Percentiles rank a stretch among this genome's conserved stretches.
These are phyloP conservation scores for Erannis defoliaria DNA, from an alignment of 2,888 invertebrate species.

Conservation along the genomic window DNA sequence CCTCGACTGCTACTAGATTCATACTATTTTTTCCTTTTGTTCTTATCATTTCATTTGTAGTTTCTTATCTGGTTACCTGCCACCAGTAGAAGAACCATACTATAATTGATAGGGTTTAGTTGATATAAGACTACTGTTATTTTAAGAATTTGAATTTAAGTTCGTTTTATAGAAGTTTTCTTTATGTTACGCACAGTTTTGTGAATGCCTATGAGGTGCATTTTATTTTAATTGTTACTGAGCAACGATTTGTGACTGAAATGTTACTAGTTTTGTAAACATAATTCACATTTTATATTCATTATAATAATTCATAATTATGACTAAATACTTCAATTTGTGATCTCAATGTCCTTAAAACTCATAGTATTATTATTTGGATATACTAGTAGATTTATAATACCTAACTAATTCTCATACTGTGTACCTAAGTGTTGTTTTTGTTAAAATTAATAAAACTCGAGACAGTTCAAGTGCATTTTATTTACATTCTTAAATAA, in stretches of 20 bases:
- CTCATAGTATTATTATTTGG: slow-evolving; percentile 12
- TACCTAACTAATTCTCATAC: slow-evolving; percentile 7
- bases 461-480: slow-evolving; percentile 5
- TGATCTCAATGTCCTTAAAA: slow-evolving; percentile 13
- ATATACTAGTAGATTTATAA: slow-evolving; percentile 12
- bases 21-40: slow-evolving; percentile 9
- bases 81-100: slow-evolving; percentile 9
- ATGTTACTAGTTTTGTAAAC: slow-evolving; percentile 14
- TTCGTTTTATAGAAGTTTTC: slow-evolving; percentile 7
- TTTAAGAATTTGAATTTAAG: slow-evolving; percentile 9
- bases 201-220: slow-evolving; percentile 12
- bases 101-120: slow-evolving; percentile 9
- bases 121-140: slow-evolving; percentile 10
- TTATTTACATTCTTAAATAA: slow-evolving; percentile 9
- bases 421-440: slow-evolving; percentile 8
- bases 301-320: slow-evolving; percentile 14
- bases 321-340: slow-evolving; percentile 13
- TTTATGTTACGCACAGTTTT: slow-evolving; percentile 11
- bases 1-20: slow-evolving; percentile 9
- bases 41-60: slow-evolving; percentile 9
- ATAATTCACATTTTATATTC: slow-evolving; percentile 12
- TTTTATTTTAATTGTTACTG: slow-evolving; percentile 13
- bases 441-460: slow-evolving; percentile 14
- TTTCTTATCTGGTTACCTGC: slow-evolving; percentile 9
- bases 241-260: slow-evolving; percentile 15